Evolutionary conservation across 1,140 invertebrate genomes (phyloP), one percentile per base, ranked within the genome.

Genomic region (Leguminivora glycinivorella): DNA sequence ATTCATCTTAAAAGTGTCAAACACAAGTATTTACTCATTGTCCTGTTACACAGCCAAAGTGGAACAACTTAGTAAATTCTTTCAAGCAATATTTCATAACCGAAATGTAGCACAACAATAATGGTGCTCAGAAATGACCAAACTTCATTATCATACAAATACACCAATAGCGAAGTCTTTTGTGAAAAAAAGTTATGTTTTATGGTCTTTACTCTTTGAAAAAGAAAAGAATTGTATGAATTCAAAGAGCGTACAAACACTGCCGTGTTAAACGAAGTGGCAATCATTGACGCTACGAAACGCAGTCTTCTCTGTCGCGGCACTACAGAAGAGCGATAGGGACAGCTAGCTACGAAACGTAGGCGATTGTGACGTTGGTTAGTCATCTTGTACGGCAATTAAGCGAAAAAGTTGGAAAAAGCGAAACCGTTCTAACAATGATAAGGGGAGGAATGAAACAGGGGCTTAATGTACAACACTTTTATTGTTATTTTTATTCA

Each of bases 41-140:
- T 52, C 17, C 47, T 52, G 47, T 52, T 2, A 47, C n/a, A 17
- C 43, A 17, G n/a, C 3, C 19, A 52, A 52, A 52, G 47, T 52
- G 9, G 26, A 63, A 34, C 58, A 2, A 34, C 26, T 19, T 6
- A 52, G 19, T 63, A n/a, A n/a, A n/a, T 58, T 7, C 10, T 60
- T 63, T 34, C 12, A 63, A 63, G 58, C 6, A 63, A 63, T 63
- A 22, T 63, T 63, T 63, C 58, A 63, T 63, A 63, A 63, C 25
- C 25, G 9, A 63, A 31, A 63, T 31, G 26, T 63, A 31, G 26
- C 29, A 29, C 58, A 63, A 63, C 25, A 34, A 63, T 26, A 63
- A 60, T 60, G 24, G 58, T 2, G 5, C 29, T 12, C 26, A 60
- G 25, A 63, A 63, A 63, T 31, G 58, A 63, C 58, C 58, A 63